These are phyloP conservation scores for Meganola albula DNA, from an alignment of 2,888 invertebrate genomes.

Conservation along the genomic window DNA sequence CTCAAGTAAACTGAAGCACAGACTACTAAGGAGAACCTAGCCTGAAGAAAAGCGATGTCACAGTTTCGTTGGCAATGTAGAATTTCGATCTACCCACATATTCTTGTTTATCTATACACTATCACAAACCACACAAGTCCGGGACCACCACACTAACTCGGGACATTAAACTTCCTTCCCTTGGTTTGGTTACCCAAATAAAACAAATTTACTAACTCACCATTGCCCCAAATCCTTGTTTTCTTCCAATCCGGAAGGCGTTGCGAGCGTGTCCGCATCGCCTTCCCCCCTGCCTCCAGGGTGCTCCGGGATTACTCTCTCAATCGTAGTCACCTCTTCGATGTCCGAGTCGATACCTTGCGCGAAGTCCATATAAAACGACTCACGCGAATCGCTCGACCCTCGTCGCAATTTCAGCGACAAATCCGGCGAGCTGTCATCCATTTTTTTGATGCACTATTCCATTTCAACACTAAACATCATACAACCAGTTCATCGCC, in stretches of 20 bases:
- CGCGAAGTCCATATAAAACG: conserved; percentile 94
- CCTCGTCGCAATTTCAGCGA: conserved; percentile 90
- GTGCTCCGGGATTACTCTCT: conserved; percentile 75
- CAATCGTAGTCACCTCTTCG: conserved; percentile 87
- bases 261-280: conserved; percentile 68
- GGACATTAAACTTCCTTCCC: too few relatives aligned
- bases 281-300: conserved; percentile 65
- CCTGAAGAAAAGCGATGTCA: too few relatives aligned
- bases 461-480: conserved; percentile 20
- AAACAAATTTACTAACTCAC: conserved; percentile 39
- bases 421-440: conserved; percentile 91
- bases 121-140: too few relatives aligned
- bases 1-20: too few relatives aligned
- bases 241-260: conserved; percentile 71
- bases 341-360: conserved; percentile 94
- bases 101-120: too few relatives aligned
- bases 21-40: too few relatives aligned
- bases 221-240: conserved; percentile 68
- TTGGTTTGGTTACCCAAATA: background rate
- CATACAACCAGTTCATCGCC: background rate
- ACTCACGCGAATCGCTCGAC: conserved; percentile 91
- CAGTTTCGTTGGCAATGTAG: too few relatives aligned
- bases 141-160: too few relatives aligned
- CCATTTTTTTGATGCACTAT: conserved; percentile 54
- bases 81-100: too few relatives aligned